Evolutionary conservation across 2,888 invertebrate genomes (phyloP), one percentile per base, ranked within the genome.

Genomic region (Thyatira batis): DNA sequence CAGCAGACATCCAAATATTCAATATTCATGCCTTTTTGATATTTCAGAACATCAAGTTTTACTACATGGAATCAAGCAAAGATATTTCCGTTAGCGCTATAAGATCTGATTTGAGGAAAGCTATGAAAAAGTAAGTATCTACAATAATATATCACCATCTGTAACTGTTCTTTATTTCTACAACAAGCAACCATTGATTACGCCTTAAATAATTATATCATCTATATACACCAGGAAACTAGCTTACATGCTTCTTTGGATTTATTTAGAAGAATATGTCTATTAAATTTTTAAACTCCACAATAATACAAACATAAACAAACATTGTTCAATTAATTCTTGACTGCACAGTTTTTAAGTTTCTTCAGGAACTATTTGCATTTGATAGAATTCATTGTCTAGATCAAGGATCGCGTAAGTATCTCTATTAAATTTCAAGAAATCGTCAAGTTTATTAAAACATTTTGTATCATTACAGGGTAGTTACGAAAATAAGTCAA

Each of bases 41-140:
- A 27, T 78, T 81, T 50, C 73, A 94, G 83, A 90, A 94, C 49
- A 78, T 98, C 28, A 94, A 91, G 45, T 85, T 89, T 63, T 97
- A 94, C 80, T 98, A 96, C 80, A 94, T 97, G 82, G 94, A 95
- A 58, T 93, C 94, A 49, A 95, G 95, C 11, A 94, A 95, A 11
- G 97, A 97, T 80, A 85, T 94, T 0, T 85, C 94, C 56, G 92
- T 95, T 10, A 97, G 96, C 80, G 93, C 94, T 8, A 92, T 98
- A 0, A 93, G 94, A 57, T 79, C 89, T 0, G 96, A 97, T 61
- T 92, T 97, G 68, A 94, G 93, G 72, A 82, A 89, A 5, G 92
- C 94, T 0, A 94, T 97, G 88, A 85, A 84, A 52, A 94, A 93
- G 91, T 93, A 73, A 71, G 46, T n/a, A 28, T 17, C 20, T 43